phyloP scores from a whole-genome alignment of 2,888 invertebrate species.

The Eumerus sabulonum region DNA sequence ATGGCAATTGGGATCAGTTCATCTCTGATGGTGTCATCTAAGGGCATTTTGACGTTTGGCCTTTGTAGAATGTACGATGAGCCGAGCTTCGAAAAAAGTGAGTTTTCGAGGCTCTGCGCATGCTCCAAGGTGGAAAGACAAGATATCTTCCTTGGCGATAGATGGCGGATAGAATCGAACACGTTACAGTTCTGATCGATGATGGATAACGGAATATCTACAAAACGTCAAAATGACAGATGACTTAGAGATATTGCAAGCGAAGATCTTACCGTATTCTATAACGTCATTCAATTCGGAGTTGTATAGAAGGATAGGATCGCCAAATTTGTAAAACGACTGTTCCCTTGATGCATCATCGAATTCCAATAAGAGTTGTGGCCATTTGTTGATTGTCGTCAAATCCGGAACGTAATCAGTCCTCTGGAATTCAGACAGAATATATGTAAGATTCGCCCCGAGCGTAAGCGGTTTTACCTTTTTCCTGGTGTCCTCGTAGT shows the following conservation, averaged over 20 bases:
- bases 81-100: constrained; percentile 47
- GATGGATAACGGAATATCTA: constrained; percentile 74
- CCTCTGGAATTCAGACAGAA: constrained; percentile 24
- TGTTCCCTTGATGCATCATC: constrained; percentile 3
- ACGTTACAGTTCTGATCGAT: constrained; percentile 73
- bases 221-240: background rate
- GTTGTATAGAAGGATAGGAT: constrained; percentile 39
- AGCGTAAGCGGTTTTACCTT: constrained; percentile 36
- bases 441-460: too few relatives aligned
- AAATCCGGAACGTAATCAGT: constrained; percentile 1
- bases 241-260: too few relatives aligned
- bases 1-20: constrained; percentile 27
- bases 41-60: constrained; percentile 25
- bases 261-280: constrained; percentile 32
- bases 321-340: constrained; percentile 38
- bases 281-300: constrained; percentile 28
- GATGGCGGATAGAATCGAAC: constrained; percentile 72
- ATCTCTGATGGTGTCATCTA: constrained; percentile 17
- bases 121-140: constrained; percentile 70
- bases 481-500: constrained; percentile 39
- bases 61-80: constrained; percentile 29
- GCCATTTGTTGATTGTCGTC: constrained; percentile 28
- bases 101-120: constrained; percentile 58
- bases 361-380: constrained; percentile 30
- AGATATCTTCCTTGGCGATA: constrained; percentile 69